Conservation (phyloP, 35 echinoderm and acorn worm species). For the Ophiothrix spiculata region DNA sequence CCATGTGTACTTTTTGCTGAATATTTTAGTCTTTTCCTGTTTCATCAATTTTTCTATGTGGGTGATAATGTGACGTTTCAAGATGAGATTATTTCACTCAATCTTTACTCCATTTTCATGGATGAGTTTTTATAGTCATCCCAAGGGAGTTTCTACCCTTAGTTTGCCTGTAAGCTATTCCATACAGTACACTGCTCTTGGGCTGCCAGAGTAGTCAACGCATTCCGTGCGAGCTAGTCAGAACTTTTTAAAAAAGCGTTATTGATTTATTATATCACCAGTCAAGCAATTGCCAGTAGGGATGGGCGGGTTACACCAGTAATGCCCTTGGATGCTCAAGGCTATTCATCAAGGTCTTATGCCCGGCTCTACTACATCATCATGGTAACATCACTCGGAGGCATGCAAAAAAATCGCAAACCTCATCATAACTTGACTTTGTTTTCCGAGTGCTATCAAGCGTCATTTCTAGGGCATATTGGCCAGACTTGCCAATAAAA, state of each 20-base stretch:
- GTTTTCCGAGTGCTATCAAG: not conserved
- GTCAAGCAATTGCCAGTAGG: not conserved
- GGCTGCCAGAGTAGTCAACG: not conserved
- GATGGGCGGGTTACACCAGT: not conserved
- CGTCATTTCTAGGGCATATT: slow-evolving; percentile 8
- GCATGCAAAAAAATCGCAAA: not conserved
- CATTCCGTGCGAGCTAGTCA: not conserved
- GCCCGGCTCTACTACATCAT: not conserved
- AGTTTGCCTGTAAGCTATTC: not conserved
- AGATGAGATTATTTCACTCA: slow-evolving; percentile 12
- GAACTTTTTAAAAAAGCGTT: not conserved
- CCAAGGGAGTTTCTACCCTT: not conserved
- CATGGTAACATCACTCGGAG: not conserved
- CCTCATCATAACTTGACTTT: slow-evolving; percentile 9
- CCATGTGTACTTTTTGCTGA: not conserved
- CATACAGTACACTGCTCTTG: not conserved
- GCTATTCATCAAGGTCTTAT: not conserved
- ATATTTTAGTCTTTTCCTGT: slow-evolving; percentile 4
- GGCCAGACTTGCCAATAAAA: not conserved
- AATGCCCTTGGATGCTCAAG: slow-evolving; percentile 5
- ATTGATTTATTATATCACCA: not conserved
- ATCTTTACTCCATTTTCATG: slow-evolving; percentile 6
- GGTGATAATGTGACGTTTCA: not conserved
- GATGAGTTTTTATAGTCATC: not conserved
- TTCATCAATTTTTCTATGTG: not conserved